Conservation (phyloP, 2,888 invertebrate species). For the Hypena proboscidalis region DNA sequence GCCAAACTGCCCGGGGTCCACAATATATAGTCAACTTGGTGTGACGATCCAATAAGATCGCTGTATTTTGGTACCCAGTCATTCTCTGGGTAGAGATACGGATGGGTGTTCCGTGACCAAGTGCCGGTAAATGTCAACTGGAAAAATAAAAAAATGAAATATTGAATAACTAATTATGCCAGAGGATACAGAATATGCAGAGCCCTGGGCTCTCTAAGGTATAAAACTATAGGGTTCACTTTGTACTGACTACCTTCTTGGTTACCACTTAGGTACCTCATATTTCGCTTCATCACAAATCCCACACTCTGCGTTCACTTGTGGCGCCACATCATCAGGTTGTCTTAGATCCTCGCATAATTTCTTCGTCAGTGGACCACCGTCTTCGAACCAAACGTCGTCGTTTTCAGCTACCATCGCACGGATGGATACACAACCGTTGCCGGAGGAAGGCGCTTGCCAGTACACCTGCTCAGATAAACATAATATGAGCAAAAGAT, state of each 20-base stretch:
- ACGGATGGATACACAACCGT: conserved; percentile 71
- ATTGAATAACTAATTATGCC: too few relatives aligned
- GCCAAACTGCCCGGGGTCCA: conserved; percentile 73
- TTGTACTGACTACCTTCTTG: too few relatives aligned
- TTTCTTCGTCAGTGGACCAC: conserved; percentile 61
- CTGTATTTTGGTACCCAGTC: conserved; percentile 74
- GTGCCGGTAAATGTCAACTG: conserved; percentile 72
- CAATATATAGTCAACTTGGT: conserved; percentile 61
- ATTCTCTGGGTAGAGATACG: conserved; percentile 69
- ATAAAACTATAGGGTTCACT: too few relatives aligned
- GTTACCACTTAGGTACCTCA: conserved; percentile 57
- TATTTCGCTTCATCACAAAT: conserved; percentile 79
- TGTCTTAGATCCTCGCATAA: conserved; percentile 74
- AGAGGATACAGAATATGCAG: too few relatives aligned
- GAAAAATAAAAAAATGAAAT: neutral
- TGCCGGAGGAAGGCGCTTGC: conserved; percentile 73
- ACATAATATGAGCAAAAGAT: too few relatives aligned
- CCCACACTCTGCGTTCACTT: conserved; percentile 66
- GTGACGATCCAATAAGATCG: conserved; percentile 74
- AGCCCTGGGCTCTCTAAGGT: too few relatives aligned
- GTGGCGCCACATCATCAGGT: conserved; percentile 72
- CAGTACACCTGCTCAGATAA: conserved; percentile 74
- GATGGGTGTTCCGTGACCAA: conserved; percentile 78
- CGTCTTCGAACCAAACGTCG: conserved; percentile 73
- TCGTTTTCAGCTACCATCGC: conserved; percentile 76